Evolutionary conservation across 2,888 invertebrate species (phyloP).

Genomic region (Athrips mouffetella): DNA sequence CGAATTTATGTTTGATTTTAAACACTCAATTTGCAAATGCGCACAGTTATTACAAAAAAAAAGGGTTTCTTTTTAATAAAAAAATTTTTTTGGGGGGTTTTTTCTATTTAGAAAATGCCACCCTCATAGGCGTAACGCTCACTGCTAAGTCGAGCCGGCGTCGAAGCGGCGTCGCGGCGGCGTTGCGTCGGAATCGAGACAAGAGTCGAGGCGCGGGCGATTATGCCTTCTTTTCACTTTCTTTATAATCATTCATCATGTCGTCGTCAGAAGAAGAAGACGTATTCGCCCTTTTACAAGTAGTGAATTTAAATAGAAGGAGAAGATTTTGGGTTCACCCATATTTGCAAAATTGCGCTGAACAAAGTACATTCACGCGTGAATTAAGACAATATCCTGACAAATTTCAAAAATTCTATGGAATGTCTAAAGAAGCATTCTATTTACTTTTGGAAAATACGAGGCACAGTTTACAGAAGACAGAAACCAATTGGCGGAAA

Average conservation of each 20-base stretch:
- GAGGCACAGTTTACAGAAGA: conserved; percentile 1
- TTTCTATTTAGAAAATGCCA: too few species aligned
- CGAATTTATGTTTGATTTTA: too few species aligned
- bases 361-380: conserved; percentile 6
- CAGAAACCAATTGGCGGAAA: neutral
- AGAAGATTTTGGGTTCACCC: conserved; percentile 13
- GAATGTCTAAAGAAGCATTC: conserved; percentile 11
- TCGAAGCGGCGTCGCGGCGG: too few species aligned
- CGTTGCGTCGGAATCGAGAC: neutral
- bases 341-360: conserved; percentile 5
- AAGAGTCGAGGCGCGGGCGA: conserved; percentile 10
- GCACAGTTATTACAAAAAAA: too few species aligned
- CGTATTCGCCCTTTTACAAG: conserved; percentile 9
- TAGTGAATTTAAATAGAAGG: conserved; percentile 10
- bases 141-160: neutral
- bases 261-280: conserved; percentile 13
- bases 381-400: conserved; percentile 9
- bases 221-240: conserved; percentile 2
- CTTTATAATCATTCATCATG: conserved; percentile 11
- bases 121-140: too few species aligned
- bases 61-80: too few species aligned
- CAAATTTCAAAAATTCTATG: conserved; percentile 3
- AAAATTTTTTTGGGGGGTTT: too few species aligned
- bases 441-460: conserved; percentile 5
- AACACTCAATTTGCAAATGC: too few species aligned